Evolutionary conservation across 2,113 vertebrate genomes (phyloP).

Genomic region (Chlamydotis undulata): DNA sequence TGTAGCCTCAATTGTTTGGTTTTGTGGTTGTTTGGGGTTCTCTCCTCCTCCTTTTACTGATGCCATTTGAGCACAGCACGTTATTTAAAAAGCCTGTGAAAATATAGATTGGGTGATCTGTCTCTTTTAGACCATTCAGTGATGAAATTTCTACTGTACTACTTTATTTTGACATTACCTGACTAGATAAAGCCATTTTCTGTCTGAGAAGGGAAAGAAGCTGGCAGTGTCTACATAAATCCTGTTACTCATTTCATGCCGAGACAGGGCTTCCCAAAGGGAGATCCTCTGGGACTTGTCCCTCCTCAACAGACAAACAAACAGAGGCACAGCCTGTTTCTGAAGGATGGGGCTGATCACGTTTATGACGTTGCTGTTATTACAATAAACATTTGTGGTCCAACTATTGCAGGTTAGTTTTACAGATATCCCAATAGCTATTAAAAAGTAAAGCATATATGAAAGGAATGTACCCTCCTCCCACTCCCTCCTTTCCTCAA

Average conservation of each 20-base stretch:
- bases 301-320: constrained; percentile 63
- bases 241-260: constrained; percentile 55
- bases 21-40: not conserved
- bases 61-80: not conserved
- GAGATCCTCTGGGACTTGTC: constrained; percentile 64
- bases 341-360: constrained; percentile 66
- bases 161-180: constrained; percentile 62
- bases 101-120: constrained; percentile 46
- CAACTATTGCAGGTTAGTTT: constrained; percentile 23
- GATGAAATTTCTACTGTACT: constrained; percentile 61
- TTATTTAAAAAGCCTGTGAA: constrained; percentile 1
- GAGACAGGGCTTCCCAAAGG: constrained; percentile 77
- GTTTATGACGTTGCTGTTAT: constrained; percentile 62
- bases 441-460: not conserved
- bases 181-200: constrained; percentile 68
- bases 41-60: not conserved
- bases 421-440: constrained; percentile 41
- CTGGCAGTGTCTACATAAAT: constrained; percentile 63
- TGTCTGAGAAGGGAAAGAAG: constrained; percentile 52
- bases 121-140: constrained; percentile 56
- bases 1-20: not conserved
- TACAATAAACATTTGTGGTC: constrained; percentile 55
- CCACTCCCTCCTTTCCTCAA: not conserved
- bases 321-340: constrained; percentile 46
- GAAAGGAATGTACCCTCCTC: constrained; percentile 29